phyloP scores from a whole-genome alignment of 1,140 invertebrate genomes.

The Amyelois transitella region DNA sequence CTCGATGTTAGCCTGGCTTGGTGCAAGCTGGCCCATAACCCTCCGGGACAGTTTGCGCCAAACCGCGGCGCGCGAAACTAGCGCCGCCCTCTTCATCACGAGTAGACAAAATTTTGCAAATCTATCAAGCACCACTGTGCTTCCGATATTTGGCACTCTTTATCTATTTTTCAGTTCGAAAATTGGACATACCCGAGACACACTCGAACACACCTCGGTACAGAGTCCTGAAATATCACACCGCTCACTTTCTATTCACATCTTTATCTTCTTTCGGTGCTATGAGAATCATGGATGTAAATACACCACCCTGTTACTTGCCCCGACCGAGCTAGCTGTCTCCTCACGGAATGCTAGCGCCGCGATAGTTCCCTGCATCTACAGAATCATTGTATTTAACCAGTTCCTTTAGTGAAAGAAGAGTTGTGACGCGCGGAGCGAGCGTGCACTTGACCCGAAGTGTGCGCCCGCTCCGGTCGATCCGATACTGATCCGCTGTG shows the following conservation, averaged over 20 bases:
- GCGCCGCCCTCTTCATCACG: conserved; percentile 44
- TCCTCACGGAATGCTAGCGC: not conserved
- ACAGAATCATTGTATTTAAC: not conserved
- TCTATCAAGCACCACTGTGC: conserved; percentile 66
- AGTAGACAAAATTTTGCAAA: conserved; percentile 63
- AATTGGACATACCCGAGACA: conserved; percentile 37
- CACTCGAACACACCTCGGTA: conserved; percentile 33
- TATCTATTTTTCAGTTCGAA: conserved; percentile 53
- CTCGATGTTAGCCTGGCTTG: conserved; percentile 57
- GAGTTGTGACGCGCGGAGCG: conserved; percentile 5
- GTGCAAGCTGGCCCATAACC: conserved; percentile 18
- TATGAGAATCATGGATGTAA: conserved; percentile 25
- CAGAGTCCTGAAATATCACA: conserved; percentile 25
- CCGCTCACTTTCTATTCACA: conserved; percentile 24
- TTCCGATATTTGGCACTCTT: conserved; percentile 68
- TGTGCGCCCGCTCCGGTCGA: conserved; percentile 6
- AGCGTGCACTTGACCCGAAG: conserved; percentile 6
- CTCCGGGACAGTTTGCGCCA: not conserved
- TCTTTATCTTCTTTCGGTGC: conserved; percentile 21
- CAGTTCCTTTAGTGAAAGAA: not conserved
- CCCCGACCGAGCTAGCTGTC: not conserved
- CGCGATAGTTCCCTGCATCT: too few species aligned
- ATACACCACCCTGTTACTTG: conserved; percentile 28
- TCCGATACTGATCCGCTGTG: conserved; percentile 53
- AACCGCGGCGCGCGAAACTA: not conserved